Conservation (phyloP, 2,888 invertebrate genomes). For the Coremacera marginata region DNA sequence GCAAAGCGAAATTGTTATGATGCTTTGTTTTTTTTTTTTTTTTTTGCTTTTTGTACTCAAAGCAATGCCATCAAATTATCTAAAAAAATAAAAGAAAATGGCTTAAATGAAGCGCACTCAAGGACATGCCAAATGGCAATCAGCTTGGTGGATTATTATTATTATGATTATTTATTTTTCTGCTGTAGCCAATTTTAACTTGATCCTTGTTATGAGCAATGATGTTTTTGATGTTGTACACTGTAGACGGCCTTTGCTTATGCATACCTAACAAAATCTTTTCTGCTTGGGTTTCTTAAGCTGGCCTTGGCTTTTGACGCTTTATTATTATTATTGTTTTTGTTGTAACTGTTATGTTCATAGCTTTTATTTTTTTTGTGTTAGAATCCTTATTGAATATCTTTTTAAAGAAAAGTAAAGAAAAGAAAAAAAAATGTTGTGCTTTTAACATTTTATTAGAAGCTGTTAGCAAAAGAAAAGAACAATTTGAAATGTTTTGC, state of each 20-base stretch:
- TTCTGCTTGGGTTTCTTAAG: not conserved
- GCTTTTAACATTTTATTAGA: no score
- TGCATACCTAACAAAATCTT: not conserved
- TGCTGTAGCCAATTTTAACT: slow-evolving; percentile 4
- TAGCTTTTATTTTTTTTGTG: not conserved
- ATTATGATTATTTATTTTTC: slow-evolving; percentile 5
- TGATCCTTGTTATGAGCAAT: slow-evolving; percentile 28
- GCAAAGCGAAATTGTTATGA: not conserved
- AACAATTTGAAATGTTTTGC: not conserved
- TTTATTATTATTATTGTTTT: slow-evolving; percentile 11
- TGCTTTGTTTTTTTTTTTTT: not conserved
- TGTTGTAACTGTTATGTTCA: slow-evolving; percentile 25
- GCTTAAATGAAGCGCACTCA: slow-evolving; percentile 8
- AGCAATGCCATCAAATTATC: not conserved
- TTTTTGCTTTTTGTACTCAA: not conserved
- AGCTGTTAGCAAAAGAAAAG: not conserved
- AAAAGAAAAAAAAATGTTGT: not conserved
- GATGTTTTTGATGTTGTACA: no score
- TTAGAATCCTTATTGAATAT: not conserved
- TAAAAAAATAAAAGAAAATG: no score
- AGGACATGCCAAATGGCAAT: slow-evolving; percentile 1
- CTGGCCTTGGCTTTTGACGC: not conserved
- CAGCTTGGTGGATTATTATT: slow-evolving; percentile 11
- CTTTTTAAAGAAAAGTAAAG: no score
- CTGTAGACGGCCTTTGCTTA: no score